These are phyloP conservation scores for Merodon equestris DNA, from an alignment of 2,888 invertebrate species.

Conservation along the genomic window DNA sequence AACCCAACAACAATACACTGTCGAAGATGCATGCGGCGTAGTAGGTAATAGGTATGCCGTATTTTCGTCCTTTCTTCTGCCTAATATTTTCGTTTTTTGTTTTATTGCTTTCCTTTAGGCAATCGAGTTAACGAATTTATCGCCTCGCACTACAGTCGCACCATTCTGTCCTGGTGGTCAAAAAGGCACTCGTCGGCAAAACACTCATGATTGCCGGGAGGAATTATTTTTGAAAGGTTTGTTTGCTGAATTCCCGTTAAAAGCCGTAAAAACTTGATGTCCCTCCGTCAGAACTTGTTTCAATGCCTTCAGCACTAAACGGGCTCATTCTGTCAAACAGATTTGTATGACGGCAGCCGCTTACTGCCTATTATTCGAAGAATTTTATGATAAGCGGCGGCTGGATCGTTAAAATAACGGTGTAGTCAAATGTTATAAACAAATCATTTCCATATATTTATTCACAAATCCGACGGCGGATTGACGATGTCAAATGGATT, in stretches of 20 bases:
- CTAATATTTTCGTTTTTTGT: constrained; percentile 5
- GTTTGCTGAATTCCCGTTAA: constrained; percentile 47
- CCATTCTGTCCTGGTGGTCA: no score
- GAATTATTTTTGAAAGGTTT: constrained; percentile 38
- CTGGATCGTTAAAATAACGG: constrained; percentile 39
- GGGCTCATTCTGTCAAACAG: constrained; percentile 9
- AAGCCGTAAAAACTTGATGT: constrained; percentile 39
- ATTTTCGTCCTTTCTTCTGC: neutral
- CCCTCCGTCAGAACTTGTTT: neutral
- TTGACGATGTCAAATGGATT: constrained; percentile 20
- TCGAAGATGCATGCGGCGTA: constrained; percentile 3
- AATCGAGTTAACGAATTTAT: constrained; percentile 52
- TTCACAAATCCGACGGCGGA: no score
- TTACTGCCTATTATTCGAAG: constrained; percentile 29
- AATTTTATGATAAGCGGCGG: constrained; percentile 31
- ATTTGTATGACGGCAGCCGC: constrained; percentile 2
- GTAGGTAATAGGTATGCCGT: neutral
- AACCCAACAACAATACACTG: constrained; percentile 44
- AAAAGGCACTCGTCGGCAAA: no score
- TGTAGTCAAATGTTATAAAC: constrained; percentile 55
- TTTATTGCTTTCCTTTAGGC: constrained; percentile 52
- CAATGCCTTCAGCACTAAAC: no score
- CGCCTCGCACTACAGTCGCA: constrained; percentile 6
- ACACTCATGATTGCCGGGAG: neutral
- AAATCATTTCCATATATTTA: constrained; percentile 40